These are phyloP conservation scores for Sprattus sprattus DNA, from an alignment of 2,113 vertebrate genomes.

Conservation along the genomic window DNA sequence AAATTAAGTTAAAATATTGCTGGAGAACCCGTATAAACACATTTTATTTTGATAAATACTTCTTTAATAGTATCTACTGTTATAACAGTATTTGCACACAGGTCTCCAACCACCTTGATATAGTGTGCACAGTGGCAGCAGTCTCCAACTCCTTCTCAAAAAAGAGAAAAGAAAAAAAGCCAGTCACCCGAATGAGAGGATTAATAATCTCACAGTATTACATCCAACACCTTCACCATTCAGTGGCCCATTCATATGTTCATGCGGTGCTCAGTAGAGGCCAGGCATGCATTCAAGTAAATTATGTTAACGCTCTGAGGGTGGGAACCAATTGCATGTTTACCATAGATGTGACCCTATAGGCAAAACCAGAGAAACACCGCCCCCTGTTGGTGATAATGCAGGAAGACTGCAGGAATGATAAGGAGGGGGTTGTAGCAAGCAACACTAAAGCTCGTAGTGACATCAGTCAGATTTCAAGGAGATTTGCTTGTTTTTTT, in stretches of 20 bases:
- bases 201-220: neutral
- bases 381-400: neutral
- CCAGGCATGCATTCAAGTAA: conserved; percentile 3
- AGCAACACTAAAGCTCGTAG: conserved; percentile 8
- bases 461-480: neutral
- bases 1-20: neutral
- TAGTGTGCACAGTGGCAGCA: neutral
- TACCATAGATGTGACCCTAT: neutral
- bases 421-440: neutral
- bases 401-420: conserved; percentile 29
- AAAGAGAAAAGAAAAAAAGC: neutral
- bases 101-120: neutral
- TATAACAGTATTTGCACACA: neutral
- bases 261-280: neutral
- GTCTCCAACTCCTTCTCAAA: neutral
- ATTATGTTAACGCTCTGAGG: neutral
- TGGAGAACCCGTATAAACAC: neutral
- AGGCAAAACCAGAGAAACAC: neutral
- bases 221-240: neutral
- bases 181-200: neutral
- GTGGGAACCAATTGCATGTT: neutral
- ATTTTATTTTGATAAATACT: neutral
- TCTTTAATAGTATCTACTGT: neutral
- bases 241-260: neutral
- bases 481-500: neutral